Conservation (phyloP, 2,797 vertebrate species). For the Acridotheres tristis region DNA sequence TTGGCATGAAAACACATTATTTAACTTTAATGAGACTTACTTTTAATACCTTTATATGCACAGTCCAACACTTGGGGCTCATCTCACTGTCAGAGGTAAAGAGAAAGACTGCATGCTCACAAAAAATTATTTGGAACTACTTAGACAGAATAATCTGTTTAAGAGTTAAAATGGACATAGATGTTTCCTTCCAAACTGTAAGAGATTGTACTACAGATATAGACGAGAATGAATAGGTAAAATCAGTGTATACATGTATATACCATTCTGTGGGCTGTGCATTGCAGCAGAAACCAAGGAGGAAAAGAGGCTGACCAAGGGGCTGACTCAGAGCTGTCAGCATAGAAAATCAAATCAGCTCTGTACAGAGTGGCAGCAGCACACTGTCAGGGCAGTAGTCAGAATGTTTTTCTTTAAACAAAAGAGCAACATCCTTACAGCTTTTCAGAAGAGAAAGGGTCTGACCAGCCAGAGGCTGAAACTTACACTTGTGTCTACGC, state of each 20-base stretch:
- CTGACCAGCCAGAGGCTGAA: not conserved
- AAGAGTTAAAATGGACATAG: not conserved
- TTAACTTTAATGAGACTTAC: not conserved
- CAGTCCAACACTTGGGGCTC: not conserved
- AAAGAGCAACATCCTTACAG: not conserved
- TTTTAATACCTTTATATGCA: not conserved
- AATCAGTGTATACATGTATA: not conserved
- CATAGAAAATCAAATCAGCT: not conserved
- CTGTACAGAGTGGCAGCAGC: not conserved
- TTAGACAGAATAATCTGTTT: not conserved
- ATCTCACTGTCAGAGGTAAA: not conserved
- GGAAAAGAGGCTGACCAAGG: not conserved
- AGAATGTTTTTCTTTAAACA: not conserved
- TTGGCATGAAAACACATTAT: not conserved
- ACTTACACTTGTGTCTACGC: not conserved
- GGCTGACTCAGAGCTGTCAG: not conserved
- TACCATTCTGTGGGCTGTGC: not conserved
- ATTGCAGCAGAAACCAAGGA: not conserved
- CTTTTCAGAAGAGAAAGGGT: not conserved
- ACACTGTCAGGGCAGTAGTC: rapidly evolving
- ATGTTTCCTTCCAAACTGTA: not conserved
- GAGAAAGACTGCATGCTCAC: not conserved
- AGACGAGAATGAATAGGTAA: not conserved
- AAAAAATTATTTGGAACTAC: not conserved
- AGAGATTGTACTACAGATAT: not conserved